Percentiles rank a stretch among this genome's conserved stretches.
Conservation (phyloP, 2,888 invertebrate genomes). For the Drosophila mettleri region DNA sequence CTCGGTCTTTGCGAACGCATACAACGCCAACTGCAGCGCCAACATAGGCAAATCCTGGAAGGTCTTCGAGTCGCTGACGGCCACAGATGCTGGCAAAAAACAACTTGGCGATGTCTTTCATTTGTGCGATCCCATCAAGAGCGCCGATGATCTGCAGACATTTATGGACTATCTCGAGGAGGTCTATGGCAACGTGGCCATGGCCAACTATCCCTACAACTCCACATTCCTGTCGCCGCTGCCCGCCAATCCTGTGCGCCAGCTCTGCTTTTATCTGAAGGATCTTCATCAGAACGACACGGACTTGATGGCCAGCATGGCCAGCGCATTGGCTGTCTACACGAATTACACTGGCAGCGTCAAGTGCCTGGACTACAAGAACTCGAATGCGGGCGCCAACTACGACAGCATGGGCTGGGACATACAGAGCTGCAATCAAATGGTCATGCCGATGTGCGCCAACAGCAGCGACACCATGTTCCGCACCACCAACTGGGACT, state of each 20-base stretch:
- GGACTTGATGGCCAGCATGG: slow-evolving; percentile 86
- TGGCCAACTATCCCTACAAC: slow-evolving; percentile 98
- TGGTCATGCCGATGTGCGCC: slow-evolving; percentile 97
- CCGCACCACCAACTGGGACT: slow-evolving; percentile 90
- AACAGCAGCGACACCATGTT: slow-evolving; percentile 93
- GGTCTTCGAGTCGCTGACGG: slow-evolving; percentile 88
- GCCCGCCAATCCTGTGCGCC: slow-evolving; percentile 93
- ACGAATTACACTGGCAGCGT: slow-evolving; percentile 92
- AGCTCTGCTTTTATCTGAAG: slow-evolving; percentile 87
- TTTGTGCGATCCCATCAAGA: slow-evolving; percentile 90
- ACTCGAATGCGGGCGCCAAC: slow-evolving; percentile 88
- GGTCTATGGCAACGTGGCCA: slow-evolving; percentile 92
- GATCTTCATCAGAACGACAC: slow-evolving; percentile 46
- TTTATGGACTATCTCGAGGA: slow-evolving; percentile 90
- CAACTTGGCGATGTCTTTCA: slow-evolving; percentile 91
- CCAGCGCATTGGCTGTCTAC: slow-evolving; percentile 90
- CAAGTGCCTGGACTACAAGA: slow-evolving; percentile 89
- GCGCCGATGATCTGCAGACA: slow-evolving; percentile 85
- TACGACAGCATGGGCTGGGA: slow-evolving; percentile 87
- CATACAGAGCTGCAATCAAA: slow-evolving; percentile 97
- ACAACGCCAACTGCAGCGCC: slow-evolving; percentile 87
- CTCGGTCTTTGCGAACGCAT: slow-evolving; percentile 87
- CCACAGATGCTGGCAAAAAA: slow-evolving; percentile 88
- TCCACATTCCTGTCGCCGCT: slow-evolving; percentile 92
- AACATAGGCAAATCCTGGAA: slow-evolving; percentile 93